These are phyloP conservation scores for Psilopsiagon aurifrons DNA, from an alignment of 2,113 vertebrate species.

Conservation along the genomic window DNA sequence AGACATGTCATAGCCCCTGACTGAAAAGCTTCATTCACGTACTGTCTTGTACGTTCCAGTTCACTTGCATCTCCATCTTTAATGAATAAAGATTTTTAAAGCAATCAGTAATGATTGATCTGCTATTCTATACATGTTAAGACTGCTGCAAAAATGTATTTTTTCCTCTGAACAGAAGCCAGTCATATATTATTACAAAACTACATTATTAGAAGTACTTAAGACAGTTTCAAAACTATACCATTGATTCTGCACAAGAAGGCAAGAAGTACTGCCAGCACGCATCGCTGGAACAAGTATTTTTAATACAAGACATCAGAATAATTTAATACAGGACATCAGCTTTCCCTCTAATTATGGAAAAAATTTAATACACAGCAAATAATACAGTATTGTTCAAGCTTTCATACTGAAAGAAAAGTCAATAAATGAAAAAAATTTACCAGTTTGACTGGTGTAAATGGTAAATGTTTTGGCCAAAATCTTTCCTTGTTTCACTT, in stretches of 20 bases:
- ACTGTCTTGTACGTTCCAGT: slow-evolving; percentile 88
- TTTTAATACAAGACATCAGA: not conserved
- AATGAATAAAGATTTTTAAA: slow-evolving; percentile 51
- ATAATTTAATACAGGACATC: not conserved
- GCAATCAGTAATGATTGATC: not conserved
- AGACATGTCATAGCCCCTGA: slow-evolving; percentile 92
- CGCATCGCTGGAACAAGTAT: not conserved
- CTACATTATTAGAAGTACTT: not conserved
- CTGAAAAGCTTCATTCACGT: slow-evolving; percentile 93
- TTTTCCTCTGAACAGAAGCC: not conserved
- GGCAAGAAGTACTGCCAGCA: not conserved
- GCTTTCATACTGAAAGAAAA: not conserved
- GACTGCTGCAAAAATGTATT: not conserved
- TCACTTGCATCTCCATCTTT: slow-evolving; percentile 86
- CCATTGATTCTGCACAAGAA: not conserved
- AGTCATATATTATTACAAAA: not conserved
- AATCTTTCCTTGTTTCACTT: slow-evolving; percentile 86
- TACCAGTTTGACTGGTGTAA: slow-evolving; percentile 91
- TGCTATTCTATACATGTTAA: not conserved
- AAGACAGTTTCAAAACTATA: not conserved
- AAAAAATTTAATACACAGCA: not conserved
- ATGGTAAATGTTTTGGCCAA: slow-evolving; percentile 89
- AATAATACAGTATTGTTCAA: not conserved
- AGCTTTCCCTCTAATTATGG: not conserved
- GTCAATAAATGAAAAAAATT: not conserved